Evolutionary conservation across 2,113 vertebrate species (phyloP), one percentile per base, ranked within the genome.

Genomic region (Heptranchias perlo): DNA sequence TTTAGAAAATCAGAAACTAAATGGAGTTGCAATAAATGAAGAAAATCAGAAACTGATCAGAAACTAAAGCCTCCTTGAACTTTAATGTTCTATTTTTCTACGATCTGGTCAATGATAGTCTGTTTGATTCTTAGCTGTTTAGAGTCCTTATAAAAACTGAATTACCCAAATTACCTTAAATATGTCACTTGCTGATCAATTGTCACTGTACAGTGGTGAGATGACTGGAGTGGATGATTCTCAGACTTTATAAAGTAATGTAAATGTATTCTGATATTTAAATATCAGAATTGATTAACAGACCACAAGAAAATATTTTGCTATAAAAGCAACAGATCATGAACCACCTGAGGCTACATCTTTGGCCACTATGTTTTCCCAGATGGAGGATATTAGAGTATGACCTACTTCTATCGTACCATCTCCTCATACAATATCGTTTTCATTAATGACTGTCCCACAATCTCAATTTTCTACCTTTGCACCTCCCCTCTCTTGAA

Each of bases 221-320:
- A 35, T 39, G 54, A 21, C 35, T 62, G 54, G 35, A 62, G 89
- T 62, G 1, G 54, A 62, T 92, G n/a, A 92, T 62, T 61, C 58
- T 35, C 54, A 62, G 89, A 92, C 28, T 31, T 54, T 58, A 14
- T 31, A 35, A 91, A 91, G 52, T 54, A 31, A 58, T 91, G 87
- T 91, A n/a, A 91, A 91, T 91, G 54, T 62, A 62, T 39, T 62
- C 54, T 62, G 35, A 92, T 62, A 31, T 91, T 92, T 62, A 92
- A 92, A 25, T 4, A 92, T 92, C 89, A 39, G 58, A 61, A 62
- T 92, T 92, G 89, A 92, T 92, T 92, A 92, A 62, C 89, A 92
- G 58, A 92, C 89, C 89, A 61, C 54, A 62, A 39, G 89, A 91
- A 92, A 62, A n/a, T 14, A 16, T 62, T 92, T 92, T 62, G 11